Conservation (phyloP, 2,113 vertebrate species). For the Anseranas semipalmata region DNA sequence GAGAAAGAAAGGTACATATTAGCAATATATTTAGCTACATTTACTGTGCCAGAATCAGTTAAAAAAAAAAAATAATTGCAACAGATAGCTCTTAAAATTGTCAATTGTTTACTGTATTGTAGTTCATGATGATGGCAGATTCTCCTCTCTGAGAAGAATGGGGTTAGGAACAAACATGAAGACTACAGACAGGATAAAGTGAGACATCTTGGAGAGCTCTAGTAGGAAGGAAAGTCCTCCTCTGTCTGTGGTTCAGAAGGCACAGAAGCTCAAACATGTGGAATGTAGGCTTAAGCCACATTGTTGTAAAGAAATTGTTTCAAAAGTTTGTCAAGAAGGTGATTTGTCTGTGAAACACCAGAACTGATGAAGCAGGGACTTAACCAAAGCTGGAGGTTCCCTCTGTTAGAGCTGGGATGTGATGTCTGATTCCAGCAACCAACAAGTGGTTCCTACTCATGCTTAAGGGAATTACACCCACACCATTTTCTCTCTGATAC, state of each 20-base stretch:
- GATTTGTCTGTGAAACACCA: not conserved
- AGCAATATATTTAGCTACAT: not conserved
- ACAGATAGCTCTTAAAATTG: not conserved
- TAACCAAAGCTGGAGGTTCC: not conserved
- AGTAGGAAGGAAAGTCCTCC: not conserved
- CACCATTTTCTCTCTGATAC: not conserved
- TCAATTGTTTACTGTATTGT: not conserved
- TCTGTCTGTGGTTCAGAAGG: not conserved
- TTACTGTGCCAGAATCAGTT: not conserved
- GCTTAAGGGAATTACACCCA: not conserved
- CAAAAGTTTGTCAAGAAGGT: not conserved
- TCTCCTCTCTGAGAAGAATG: not conserved
- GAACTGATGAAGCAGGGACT: not conserved
- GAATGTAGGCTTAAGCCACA: not conserved
- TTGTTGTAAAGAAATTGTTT: not conserved
- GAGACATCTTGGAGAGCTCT: not conserved
- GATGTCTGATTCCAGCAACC: not conserved
- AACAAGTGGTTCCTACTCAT: not conserved
- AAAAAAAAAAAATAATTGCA: not conserved
- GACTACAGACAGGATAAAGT: not conserved
- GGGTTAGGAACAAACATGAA: not conserved
- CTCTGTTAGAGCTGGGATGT: not conserved
- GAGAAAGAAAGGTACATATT: constrained; percentile 10
- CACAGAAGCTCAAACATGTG: not conserved
- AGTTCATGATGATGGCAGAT: not conserved